Conservation (phyloP, 1,140 invertebrate species). For the Drosophila tsacasi region DNA sequence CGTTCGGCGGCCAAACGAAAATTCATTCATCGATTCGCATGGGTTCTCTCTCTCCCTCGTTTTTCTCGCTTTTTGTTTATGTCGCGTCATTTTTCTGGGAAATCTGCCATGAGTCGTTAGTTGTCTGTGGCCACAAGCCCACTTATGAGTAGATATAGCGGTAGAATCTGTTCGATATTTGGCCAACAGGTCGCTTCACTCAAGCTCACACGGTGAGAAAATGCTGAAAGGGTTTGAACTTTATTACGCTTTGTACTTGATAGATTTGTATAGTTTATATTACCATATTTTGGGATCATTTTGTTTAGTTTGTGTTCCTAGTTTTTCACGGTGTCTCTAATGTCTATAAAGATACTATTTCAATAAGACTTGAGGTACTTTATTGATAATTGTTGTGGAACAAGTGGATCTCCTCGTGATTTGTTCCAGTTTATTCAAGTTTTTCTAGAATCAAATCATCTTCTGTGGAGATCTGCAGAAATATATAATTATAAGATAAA, state of each 20-base stretch:
- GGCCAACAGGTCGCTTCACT: conserved; percentile 24
- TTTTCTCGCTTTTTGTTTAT: conserved; percentile 23
- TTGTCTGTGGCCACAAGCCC: conserved; percentile 21
- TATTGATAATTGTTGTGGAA: too few species aligned
- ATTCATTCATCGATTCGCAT: conserved; percentile 73
- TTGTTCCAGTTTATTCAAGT: neutral
- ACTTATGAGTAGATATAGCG: neutral
- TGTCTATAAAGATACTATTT: neutral
- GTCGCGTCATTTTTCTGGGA: conserved; percentile 74
- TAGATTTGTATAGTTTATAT: neutral
- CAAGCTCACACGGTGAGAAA: conserved; percentile 12
- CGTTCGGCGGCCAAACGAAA: conserved; percentile 55
- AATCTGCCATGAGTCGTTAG: conserved; percentile 70
- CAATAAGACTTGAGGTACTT: too few species aligned
- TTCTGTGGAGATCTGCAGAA: too few species aligned
- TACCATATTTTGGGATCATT: neutral
- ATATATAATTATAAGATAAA: neutral
- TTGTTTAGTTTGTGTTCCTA: neutral
- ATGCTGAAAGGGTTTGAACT: neutral
- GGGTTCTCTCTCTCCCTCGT: conserved; percentile 23
- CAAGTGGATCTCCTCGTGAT: too few species aligned
- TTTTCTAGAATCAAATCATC: neutral
- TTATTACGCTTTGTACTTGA: rapidly evolving
- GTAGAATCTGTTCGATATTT: conserved; percentile 26
- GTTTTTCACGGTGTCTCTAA: neutral